phyloP scores from a whole-genome alignment of 2,797 vertebrate species.

The Chloroceryle amazona region DNA sequence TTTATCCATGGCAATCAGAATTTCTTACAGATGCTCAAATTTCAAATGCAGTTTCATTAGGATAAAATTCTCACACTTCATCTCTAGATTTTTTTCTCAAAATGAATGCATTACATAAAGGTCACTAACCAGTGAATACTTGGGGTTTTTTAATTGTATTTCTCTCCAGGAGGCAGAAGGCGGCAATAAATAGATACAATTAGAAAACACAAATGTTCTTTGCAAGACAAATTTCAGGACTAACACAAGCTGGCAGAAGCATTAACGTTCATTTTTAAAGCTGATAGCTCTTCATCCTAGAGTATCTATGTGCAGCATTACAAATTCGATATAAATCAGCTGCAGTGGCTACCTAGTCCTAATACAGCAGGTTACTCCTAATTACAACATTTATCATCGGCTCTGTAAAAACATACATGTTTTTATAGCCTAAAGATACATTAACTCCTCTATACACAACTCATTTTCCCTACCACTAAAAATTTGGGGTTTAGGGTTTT shows the following conservation, averaged over 20 bases:
- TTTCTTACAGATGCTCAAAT: not conserved
- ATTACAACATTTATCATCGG: not conserved
- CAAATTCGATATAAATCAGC: not conserved
- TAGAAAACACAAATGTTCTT: conserved; percentile 21
- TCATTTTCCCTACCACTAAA: not conserved
- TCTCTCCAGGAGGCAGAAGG: not conserved
- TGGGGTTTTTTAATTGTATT: not conserved
- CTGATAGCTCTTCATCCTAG: not conserved
- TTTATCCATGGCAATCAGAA: not conserved
- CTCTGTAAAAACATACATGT: not conserved
- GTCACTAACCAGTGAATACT: not conserved
- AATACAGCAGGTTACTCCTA: not conserved
- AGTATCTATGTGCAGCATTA: not conserved
- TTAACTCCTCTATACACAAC: not conserved
- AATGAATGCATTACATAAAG: not conserved
- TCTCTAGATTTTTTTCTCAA: not conserved
- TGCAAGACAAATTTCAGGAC: conserved; percentile 16
- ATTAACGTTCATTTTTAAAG: conserved; percentile 24
- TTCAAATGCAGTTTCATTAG: not conserved
- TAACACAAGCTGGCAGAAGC: not conserved
- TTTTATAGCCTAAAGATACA: not conserved
- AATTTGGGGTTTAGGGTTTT: not conserved
- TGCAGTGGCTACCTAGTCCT: not conserved
- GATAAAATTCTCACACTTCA: not conserved
- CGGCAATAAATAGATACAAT: conserved; percentile 1